phyloP scores from a whole-genome alignment of 2,113 vertebrate genomes.

The Vidua macroura region DNA sequence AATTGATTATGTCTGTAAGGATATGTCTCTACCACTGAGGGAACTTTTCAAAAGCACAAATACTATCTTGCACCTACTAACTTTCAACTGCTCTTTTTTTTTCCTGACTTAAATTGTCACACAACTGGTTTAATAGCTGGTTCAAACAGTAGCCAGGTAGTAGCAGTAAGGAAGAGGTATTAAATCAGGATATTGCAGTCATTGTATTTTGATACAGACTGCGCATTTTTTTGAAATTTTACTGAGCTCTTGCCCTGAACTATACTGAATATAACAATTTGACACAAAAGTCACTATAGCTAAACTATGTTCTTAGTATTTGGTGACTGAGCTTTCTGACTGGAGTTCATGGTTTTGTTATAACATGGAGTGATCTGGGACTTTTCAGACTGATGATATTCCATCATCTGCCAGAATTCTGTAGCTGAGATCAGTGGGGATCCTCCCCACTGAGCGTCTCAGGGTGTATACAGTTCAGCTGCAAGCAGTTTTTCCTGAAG shows the following conservation, averaged over 20 bases:
- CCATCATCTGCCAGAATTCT: neutral
- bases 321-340: neutral
- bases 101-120: neutral
- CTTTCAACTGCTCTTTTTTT: neutral
- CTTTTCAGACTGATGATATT: neutral
- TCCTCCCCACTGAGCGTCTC: neutral
- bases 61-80: neutral
- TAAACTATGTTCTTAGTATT: neutral
- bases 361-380: neutral
- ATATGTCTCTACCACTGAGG: neutral
- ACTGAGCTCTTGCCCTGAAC: neutral
- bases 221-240: neutral
- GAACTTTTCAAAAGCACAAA: neutral
- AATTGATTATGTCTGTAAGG: neutral
- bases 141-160: neutral
- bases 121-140: neutral
- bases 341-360: neutral
- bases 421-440: neutral
- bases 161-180: neutral
- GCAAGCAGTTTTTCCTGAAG: neutral
- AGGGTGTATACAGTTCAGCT: neutral
- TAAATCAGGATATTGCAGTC: neutral
- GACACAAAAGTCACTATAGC: neutral
- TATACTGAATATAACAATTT: neutral
- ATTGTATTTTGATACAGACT: neutral